phyloP scores from a whole-genome alignment of 2,888 invertebrate genomes.

The Hedya salicella region DNA sequence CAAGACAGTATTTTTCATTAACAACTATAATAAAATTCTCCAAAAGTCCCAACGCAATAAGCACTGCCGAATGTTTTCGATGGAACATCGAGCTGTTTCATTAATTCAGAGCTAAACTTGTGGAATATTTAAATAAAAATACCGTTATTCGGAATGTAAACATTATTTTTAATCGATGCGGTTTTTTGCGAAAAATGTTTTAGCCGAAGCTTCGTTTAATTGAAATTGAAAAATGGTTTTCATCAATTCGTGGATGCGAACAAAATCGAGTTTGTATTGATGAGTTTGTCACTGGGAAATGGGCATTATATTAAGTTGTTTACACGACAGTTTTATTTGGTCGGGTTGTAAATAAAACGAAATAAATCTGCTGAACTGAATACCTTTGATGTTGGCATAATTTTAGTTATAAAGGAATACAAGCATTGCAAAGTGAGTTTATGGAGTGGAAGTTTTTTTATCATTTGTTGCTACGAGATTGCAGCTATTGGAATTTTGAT shows the following conservation, averaged over 20 bases:
- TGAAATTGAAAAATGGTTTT: slow-evolving; percentile 34
- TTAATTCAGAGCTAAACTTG: too few relatives aligned
- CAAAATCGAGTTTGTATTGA: slow-evolving; percentile 26
- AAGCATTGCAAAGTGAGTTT: too few relatives aligned
- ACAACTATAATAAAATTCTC: too few relatives aligned
- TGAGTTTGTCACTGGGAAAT: slow-evolving; percentile 23
- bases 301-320: slow-evolving; percentile 20
- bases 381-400: background rate
- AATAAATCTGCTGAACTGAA: slow-evolving; percentile 49
- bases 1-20: too few relatives aligned
- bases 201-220: slow-evolving; percentile 15
- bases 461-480: too few relatives aligned
- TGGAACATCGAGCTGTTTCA: too few relatives aligned
- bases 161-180: background rate
- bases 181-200: slow-evolving; percentile 2
- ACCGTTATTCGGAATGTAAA: background rate
- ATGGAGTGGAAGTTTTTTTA: too few relatives aligned
- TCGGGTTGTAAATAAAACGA: slow-evolving; percentile 45
- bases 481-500: too few relatives aligned
- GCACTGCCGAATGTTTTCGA: too few relatives aligned
- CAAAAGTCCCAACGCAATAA: too few relatives aligned
- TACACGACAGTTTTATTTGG: background rate
- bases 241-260: slow-evolving; percentile 21
- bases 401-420: too few relatives aligned
- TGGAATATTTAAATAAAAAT: background rate